Evolutionary conservation across 1,140 invertebrate species (phyloP).

Genomic region (Thaumetopoea pityocampa): DNA sequence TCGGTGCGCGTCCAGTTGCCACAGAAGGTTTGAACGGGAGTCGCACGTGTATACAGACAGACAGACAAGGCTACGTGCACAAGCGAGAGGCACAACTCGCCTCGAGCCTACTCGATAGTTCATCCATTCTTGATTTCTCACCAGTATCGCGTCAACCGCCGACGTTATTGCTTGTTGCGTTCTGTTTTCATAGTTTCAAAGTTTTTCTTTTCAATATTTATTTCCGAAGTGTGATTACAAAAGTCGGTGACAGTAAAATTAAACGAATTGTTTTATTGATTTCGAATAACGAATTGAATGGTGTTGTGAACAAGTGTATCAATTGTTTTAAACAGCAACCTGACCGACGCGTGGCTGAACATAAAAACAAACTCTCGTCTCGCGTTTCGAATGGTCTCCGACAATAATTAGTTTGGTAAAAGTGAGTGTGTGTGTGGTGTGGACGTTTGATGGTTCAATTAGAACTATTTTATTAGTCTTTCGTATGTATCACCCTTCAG

Average conservation of each 20-base stretch:
- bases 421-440: slow-evolving; percentile 70
- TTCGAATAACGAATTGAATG: slow-evolving; percentile 54
- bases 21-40: slow-evolving; percentile 34
- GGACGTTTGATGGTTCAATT: slow-evolving; percentile 60
- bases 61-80: slow-evolving; percentile 26
- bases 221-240: slow-evolving; percentile 37
- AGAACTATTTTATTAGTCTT: slow-evolving; percentile 51
- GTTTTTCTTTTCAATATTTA: slow-evolving; percentile 18
- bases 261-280: slow-evolving; percentile 29
- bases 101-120: slow-evolving; percentile 27
- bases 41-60: too few relatives aligned
- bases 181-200: slow-evolving; percentile 19
- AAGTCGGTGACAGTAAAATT: slow-evolving; percentile 23
- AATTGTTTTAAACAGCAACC: slow-evolving; percentile 31
- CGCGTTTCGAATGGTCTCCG: slow-evolving; percentile 53
- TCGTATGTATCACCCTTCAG: slow-evolving; percentile 37
- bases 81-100: slow-evolving; percentile 48
- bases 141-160: slow-evolving; percentile 60
- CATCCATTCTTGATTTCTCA: slow-evolving; percentile 54
- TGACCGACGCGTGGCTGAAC: slow-evolving; percentile 47
- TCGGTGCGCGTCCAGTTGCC: slow-evolving; percentile 46
- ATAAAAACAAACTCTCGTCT: slow-evolving; percentile 57
- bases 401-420: slow-evolving; percentile 64
- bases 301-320: slow-evolving; percentile 57
- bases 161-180: slow-evolving; percentile 34